Evolutionary conservation across 2,113 vertebrate genomes (phyloP).

Genomic region (Toxotes chatareus): DNA sequence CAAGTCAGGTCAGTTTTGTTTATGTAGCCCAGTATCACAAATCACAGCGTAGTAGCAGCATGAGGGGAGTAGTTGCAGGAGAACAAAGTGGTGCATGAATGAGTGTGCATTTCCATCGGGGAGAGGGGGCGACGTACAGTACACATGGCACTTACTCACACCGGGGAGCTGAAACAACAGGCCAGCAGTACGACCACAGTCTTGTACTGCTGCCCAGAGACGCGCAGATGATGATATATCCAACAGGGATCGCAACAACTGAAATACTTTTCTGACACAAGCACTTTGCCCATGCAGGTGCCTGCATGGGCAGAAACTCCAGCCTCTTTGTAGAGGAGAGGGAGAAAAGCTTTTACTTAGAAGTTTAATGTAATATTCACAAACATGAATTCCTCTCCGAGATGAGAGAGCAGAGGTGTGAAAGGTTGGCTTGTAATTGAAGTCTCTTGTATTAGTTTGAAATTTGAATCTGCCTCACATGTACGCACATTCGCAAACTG

Average conservation of each 20-base stretch:
- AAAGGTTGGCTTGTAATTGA: slow-evolving; percentile 33
- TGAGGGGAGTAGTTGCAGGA: background rate
- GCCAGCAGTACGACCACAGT: background rate
- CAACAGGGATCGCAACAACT: background rate
- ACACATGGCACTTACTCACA: slow-evolving; percentile 9
- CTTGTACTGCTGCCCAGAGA: slow-evolving; percentile 24
- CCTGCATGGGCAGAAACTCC: background rate
- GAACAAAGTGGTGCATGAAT: slow-evolving; percentile 18
- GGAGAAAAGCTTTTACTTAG: slow-evolving; percentile 13
- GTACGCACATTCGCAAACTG: background rate
- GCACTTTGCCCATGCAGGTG: slow-evolving; percentile 3
- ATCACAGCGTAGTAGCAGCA: background rate
- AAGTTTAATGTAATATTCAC: slow-evolving; percentile 33
- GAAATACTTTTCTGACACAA: slow-evolving; percentile 15
- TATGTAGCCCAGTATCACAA: no score
- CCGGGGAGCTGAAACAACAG: slow-evolving; percentile 19
- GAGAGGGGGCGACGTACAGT: background rate
- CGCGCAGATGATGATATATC: slow-evolving; percentile 16
- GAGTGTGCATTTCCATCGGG: background rate
- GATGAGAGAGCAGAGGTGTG: slow-evolving; percentile 4
- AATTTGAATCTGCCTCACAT: slow-evolving; percentile 37
- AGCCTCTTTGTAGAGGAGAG: background rate
- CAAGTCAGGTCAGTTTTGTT: no score
- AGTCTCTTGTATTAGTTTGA: slow-evolving; percentile 24
- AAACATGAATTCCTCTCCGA: slow-evolving; percentile 25